Conservation (phyloP, 2,797 vertebrate species). For the Anas capensis region DNA sequence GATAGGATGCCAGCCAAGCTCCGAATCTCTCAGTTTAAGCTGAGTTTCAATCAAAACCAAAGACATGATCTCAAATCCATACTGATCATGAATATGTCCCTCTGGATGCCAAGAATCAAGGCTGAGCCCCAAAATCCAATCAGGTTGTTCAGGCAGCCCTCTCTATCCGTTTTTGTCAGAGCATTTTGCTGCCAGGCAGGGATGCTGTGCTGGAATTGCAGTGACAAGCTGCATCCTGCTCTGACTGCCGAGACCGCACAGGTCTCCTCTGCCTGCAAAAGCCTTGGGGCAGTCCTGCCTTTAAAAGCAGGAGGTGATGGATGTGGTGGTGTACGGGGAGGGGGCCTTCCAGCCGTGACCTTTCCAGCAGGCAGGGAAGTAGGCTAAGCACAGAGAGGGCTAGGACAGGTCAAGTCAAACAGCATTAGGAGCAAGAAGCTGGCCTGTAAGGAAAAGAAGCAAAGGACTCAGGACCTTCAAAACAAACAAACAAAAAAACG, state of each 20-base stretch:
- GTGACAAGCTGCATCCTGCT: neutral
- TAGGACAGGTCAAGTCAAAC: neutral
- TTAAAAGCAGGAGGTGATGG: fast-evolving
- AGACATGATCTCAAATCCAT: neutral
- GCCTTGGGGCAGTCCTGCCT: neutral
- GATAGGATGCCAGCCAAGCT: neutral
- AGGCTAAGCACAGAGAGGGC: neutral
- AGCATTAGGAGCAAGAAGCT: constrained; percentile 7
- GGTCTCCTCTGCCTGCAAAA: neutral
- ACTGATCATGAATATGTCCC: neutral
- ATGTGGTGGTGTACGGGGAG: fast-evolving
- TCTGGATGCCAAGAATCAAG: neutral
- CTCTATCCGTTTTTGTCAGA: neutral
- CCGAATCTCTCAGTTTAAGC: neutral
- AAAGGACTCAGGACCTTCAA: neutral
- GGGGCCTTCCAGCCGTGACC: neutral
- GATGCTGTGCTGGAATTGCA: neutral
- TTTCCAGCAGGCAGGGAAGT: neutral
- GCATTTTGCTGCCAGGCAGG: constrained; percentile 1
- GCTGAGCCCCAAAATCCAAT: neutral
- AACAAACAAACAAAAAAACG: neutral
- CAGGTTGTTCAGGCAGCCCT: neutral
- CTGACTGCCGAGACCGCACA: neutral
- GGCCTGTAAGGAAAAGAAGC: neutral
- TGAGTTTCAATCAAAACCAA: neutral